These are phyloP conservation scores for Monodelphis domestica DNA, from an alignment of 2,797 vertebrate genomes.

Conservation along the genomic window DNA sequence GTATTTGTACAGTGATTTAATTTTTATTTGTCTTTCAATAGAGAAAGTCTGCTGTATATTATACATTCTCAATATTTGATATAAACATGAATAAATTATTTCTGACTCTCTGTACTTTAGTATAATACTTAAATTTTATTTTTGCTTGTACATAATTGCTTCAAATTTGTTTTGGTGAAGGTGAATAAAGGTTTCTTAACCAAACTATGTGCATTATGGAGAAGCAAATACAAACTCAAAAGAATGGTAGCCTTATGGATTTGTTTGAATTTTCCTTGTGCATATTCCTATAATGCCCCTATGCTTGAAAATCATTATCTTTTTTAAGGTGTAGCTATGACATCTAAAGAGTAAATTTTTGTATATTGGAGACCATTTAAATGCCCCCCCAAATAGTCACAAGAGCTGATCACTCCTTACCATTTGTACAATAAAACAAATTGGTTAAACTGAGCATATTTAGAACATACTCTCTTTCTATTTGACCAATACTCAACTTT, in stretches of 20 bases:
- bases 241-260: background rate
- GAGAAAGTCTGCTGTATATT: slow-evolving; percentile 11
- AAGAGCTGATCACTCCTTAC: slow-evolving; percentile 24
- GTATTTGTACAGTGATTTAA: slow-evolving; percentile 6
- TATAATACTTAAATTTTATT: background rate
- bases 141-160: background rate
- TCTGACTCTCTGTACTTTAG: background rate
- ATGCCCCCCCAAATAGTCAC: slow-evolving; percentile 41
- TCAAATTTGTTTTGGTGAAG: background rate
- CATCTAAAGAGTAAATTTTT: slow-evolving; percentile 10
- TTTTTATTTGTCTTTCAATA: background rate
- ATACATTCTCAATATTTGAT: background rate
- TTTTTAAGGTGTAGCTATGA: slow-evolving; percentile 42
- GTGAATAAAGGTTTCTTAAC: background rate
- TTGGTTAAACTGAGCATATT: background rate
- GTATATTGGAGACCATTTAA: slow-evolving; percentile 49
- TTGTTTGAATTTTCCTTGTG: background rate
- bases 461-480: background rate
- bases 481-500: slow-evolving; percentile 6
- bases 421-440: background rate
- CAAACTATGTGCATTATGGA: background rate
- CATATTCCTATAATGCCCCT: background rate
- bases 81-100: background rate
- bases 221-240: background rate
- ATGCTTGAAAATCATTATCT: background rate